Evolutionary conservation across 2,113 vertebrate species (phyloP).

Genomic region (Myrmophylax atrothorax): DNA sequence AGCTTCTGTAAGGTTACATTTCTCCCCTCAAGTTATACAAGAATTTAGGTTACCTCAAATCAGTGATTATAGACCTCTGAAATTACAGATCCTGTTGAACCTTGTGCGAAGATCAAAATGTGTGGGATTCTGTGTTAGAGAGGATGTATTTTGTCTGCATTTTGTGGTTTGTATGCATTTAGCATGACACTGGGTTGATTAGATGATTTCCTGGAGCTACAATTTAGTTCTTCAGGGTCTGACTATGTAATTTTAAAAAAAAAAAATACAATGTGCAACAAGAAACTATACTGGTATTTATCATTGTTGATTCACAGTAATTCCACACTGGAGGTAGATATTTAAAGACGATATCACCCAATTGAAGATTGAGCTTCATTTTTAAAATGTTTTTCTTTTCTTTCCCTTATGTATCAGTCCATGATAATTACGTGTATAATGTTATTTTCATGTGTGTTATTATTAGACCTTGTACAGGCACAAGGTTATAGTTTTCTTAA

Average conservation of each 20-base stretch:
- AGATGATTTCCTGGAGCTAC: background rate
- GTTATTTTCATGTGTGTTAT: background rate
- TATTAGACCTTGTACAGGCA: background rate
- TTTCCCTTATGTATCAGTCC: background rate
- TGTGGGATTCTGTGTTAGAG: background rate
- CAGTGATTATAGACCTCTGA: background rate
- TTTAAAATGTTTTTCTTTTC: background rate
- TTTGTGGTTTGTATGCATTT: background rate
- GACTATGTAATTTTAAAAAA: background rate
- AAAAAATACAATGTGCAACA: background rate
- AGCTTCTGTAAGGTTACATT: background rate
- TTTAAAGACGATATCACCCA: background rate
- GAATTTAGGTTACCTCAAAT: background rate
- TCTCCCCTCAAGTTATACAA: background rate
- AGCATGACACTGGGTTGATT: background rate
- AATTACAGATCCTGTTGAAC: background rate
- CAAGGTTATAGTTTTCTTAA: background rate
- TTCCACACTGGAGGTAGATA: background rate
- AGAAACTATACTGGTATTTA: background rate
- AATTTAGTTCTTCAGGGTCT: background rate
- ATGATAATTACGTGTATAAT: background rate
- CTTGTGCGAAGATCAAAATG: background rate
- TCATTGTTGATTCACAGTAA: background rate
- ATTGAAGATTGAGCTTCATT: background rate
- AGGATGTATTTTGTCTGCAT: background rate